Evolutionary conservation across 2,797 vertebrate genomes (phyloP), one percentile per base, ranked within the genome.

Genomic region (Eulemur albifrons): DNA sequence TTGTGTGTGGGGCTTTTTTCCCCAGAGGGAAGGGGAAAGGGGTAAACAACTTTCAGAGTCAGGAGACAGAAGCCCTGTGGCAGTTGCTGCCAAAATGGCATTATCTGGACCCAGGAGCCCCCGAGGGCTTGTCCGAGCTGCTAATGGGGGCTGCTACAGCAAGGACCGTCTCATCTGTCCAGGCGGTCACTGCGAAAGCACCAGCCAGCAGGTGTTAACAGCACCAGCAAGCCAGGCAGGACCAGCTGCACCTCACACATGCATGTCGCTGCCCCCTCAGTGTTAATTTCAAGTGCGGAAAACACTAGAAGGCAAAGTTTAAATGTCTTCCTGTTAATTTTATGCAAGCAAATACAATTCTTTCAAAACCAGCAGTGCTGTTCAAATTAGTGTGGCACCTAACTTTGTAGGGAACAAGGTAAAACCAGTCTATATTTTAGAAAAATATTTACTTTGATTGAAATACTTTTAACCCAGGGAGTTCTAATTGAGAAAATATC

Each of bases 371-470:
- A 80, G 32, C 10, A 61, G 70, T 72, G 32, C 32, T 83, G 7
- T 70, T 93, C 35, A 92, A 85, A 69, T 72, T 20, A 40, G 50
- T 3, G 1, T n/a, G 43, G 23, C 25, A 73, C 43, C 48, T 88
- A 52, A 87, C 25, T 87, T 95, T 76, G 32, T 70, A 84, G 32
- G 77, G 65, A 80, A 86, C 59, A 72, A 89, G 30, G 20, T 54
- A 89, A 94, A 96, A 67, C 20, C 21, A 72, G 52, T 40, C 18
- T 7, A 32, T 65, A 63, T 40, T 72, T 88, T 52, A 63, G 89
- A 88, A 96, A 89, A 57, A 69, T 72, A 91, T 35, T 91, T 86
- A 88, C 50, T 93, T 91, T 18, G 25, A 32, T 72, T 52, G 4
- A 87, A 83, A 75, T 40, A 18, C 45, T 76, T 90, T 81, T 81